Evolutionary conservation across 2,113 vertebrate species (phyloP).

Genomic region (Campylomormyrus tamandua): DNA sequence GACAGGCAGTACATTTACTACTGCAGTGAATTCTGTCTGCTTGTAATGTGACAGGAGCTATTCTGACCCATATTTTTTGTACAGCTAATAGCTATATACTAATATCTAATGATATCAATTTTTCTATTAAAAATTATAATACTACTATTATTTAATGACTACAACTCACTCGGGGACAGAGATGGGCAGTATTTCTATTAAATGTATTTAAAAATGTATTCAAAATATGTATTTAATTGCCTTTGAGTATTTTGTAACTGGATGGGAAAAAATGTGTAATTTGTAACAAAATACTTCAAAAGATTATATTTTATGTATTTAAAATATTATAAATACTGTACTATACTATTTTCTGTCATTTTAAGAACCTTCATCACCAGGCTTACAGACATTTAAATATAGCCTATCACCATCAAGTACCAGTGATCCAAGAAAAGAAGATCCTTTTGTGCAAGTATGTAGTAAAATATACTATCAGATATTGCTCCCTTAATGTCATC

Average conservation of each 20-base stretch:
- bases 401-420: not conserved
- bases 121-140: not conserved
- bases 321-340: no score
- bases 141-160: not conserved
- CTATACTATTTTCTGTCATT: no score
- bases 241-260: not conserved
- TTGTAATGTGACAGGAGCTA: not conserved
- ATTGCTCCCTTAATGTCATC: not conserved
- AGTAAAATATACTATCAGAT: not conserved
- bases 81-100: not conserved
- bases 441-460: not conserved
- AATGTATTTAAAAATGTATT: not conserved
- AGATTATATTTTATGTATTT: not conserved
- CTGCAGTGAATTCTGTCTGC: not conserved
- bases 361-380: no score
- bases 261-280: not conserved
- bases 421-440: not conserved
- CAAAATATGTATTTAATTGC: not conserved
- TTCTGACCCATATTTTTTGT: not conserved
- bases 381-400: no score
- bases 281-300: not conserved
- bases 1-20: not conserved
- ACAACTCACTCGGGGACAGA: not conserved
- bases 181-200: no score
- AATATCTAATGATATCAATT: not conserved